Evolutionary conservation across 1,140 invertebrate genomes (phyloP).

Genomic region (Bombus waltoni): DNA sequence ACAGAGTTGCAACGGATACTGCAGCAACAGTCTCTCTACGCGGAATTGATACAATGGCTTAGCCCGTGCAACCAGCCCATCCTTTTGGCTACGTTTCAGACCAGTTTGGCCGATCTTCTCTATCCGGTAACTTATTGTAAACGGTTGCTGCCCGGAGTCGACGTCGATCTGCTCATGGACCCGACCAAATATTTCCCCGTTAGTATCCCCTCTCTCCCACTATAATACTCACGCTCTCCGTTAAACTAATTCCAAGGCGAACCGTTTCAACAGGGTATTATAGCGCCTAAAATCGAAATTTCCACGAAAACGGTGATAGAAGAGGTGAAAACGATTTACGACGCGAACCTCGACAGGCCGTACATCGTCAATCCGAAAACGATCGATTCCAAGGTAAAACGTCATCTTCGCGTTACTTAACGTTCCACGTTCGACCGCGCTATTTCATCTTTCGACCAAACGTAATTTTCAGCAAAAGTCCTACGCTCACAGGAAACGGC

Average conservation of each 20-base stretch:
- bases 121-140: slow-evolving; percentile 83
- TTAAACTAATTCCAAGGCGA: not conserved
- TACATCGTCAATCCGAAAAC: slow-evolving; percentile 79
- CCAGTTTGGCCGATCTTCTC: slow-evolving; percentile 85
- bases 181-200: slow-evolving; percentile 86
- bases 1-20: slow-evolving; percentile 77
- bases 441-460: no score
- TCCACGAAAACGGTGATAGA: slow-evolving; percentile 84
- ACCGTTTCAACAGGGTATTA: slow-evolving; percentile 81
- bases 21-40: slow-evolving; percentile 85
- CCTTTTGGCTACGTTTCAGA: slow-evolving; percentile 85
- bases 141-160: slow-evolving; percentile 81
- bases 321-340: slow-evolving; percentile 75
- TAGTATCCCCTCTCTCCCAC: slow-evolving; percentile 51
- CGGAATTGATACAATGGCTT: slow-evolving; percentile 86
- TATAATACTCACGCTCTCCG: no score
- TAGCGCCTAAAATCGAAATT: slow-evolving; percentile 85
- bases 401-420: not conserved
- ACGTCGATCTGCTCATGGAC: slow-evolving; percentile 87
- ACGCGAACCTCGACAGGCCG: slow-evolving; percentile 44
- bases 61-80: slow-evolving; percentile 78
- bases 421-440: no score
- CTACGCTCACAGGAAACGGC: slow-evolving; percentile 58
- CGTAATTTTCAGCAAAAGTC: slow-evolving; percentile 40
- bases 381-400: slow-evolving; percentile 76